Conservation (phyloP, 2,888 invertebrate genomes). For the Drosophila longiperda region DNA sequence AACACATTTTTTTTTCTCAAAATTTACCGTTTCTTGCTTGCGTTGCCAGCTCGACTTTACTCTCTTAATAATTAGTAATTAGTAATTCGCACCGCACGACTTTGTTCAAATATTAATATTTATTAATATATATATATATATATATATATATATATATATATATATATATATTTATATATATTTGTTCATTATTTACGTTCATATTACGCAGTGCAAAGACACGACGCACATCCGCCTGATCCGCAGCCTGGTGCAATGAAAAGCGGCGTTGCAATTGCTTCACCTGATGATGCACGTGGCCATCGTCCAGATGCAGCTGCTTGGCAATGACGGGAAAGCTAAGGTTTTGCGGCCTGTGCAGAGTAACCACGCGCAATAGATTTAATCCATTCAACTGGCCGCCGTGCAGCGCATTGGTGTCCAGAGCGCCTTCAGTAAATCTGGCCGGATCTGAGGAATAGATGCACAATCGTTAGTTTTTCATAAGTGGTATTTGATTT, state of each 20-base stretch:
- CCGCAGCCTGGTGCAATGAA: slow-evolving; percentile 22
- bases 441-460: slow-evolving; percentile 81
- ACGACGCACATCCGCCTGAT: slow-evolving; percentile 52
- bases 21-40: slow-evolving; percentile 51
- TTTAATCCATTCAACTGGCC: slow-evolving; percentile 85
- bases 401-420: slow-evolving; percentile 83
- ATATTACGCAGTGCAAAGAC: slow-evolving; percentile 43
- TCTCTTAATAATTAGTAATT: background rate
- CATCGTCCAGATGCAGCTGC: slow-evolving; percentile 81
- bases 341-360: slow-evolving; percentile 85
- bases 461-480: background rate
- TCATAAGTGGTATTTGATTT: background rate
- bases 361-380: slow-evolving; percentile 85
- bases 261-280: slow-evolving; percentile 85
- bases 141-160: too few species aligned
- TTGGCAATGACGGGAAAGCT: slow-evolving; percentile 80
- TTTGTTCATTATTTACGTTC: slow-evolving; percentile 30
- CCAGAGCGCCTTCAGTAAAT: slow-evolving; percentile 85
- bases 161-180: background rate
- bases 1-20: slow-evolving; percentile 27
- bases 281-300: slow-evolving; percentile 60
- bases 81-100: background rate
- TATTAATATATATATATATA: background rate
- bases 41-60: slow-evolving; percentile 29
- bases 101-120: background rate